These are phyloP conservation scores for Anniella stebbinsi DNA, from an alignment of 2,797 vertebrate genomes.

Conservation along the genomic window DNA sequence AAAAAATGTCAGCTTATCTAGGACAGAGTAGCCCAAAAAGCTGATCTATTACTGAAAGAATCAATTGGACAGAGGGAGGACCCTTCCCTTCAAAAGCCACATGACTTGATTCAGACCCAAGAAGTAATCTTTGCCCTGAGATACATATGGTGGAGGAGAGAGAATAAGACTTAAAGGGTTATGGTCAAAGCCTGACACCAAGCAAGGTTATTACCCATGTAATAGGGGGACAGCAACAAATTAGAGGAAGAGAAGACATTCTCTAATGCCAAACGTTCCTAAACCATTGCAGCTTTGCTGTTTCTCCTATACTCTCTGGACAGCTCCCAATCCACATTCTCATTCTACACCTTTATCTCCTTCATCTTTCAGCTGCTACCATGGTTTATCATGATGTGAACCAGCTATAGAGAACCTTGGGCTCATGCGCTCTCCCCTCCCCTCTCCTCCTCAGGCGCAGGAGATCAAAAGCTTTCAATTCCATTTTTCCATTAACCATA, in stretches of 20 bases:
- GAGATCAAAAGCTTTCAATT: not conserved
- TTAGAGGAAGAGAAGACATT: not conserved
- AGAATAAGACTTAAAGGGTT: not conserved
- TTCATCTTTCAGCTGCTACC: slow-evolving; percentile 6
- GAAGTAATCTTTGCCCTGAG: not conserved
- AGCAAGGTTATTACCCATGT: not conserved
- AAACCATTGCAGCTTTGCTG: not conserved
- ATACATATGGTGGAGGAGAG: not conserved
- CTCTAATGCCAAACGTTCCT: not conserved
- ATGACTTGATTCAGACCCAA: not conserved
- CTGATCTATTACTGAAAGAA: not conserved
- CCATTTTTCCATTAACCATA: not conserved
- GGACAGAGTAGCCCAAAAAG: not conserved
- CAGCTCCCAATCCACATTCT: too few relatives aligned
- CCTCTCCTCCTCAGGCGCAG: too few relatives aligned
- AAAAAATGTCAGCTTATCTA: not conserved
- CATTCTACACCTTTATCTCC: not conserved
- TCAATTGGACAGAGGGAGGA: not conserved
- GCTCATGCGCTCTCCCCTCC: not conserved
- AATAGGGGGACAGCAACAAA: not conserved
- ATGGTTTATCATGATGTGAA: not conserved
- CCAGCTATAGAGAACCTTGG: not conserved
- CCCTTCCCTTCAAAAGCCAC: not conserved
- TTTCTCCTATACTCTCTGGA: not conserved
- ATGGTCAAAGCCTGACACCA: not conserved